phyloP scores from a whole-genome alignment of 2,797 vertebrate species.

The Brachymystax lenok region DNA sequence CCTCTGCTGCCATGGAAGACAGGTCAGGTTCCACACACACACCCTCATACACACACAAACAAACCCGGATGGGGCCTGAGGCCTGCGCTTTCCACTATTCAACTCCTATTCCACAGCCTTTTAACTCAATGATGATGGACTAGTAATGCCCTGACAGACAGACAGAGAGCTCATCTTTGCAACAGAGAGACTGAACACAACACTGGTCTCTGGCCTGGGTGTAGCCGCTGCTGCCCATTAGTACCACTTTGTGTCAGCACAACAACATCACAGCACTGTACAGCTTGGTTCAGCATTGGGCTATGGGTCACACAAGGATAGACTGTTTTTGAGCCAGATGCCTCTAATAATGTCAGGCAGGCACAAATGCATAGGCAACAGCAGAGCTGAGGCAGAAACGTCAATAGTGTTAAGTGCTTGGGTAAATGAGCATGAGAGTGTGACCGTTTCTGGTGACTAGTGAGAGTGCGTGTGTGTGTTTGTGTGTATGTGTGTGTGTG shows the following conservation, averaged over 20 bases:
- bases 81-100: no score
- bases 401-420: constrained; percentile 7
- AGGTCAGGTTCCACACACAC: neutral
- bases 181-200: neutral
- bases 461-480: neutral
- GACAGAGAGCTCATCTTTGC: neutral
- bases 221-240: neutral
- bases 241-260: neutral
- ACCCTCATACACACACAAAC: no score
- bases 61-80: no score
- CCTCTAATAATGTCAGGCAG: constrained; percentile 4
- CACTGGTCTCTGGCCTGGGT: neutral
- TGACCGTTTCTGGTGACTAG: neutral
- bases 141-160: no score
- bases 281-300: neutral
- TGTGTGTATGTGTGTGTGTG: no score
- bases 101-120: no score
- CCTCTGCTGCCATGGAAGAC: neutral
- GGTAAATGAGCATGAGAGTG: neutral
- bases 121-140: no score
- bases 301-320: constrained; percentile 47
- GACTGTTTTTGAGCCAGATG: neutral
- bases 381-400: constrained; percentile 8
- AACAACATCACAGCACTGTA: neutral
- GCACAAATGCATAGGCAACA: neutral